These are phyloP conservation scores for Diabrotica virgifera DNA, from an alignment of 1,140 invertebrate genomes.

Conservation along the genomic window DNA sequence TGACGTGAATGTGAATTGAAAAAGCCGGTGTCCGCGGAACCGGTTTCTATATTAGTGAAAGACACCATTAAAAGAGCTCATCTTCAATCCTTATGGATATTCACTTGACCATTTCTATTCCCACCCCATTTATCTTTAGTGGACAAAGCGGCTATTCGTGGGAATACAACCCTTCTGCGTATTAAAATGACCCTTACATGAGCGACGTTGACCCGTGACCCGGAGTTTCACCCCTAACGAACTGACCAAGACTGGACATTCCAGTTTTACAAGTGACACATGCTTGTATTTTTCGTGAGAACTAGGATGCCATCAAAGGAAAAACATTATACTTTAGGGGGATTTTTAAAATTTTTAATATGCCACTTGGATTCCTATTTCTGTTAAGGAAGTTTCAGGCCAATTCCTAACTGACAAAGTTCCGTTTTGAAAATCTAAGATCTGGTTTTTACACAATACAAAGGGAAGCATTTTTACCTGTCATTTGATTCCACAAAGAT, in stretches of 20 bases:
- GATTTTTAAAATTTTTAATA: slow-evolving; percentile 12
- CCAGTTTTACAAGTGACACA: slow-evolving; percentile 39
- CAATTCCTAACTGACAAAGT: neutral
- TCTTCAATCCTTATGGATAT: slow-evolving; percentile 32
- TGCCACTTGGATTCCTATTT: neutral
- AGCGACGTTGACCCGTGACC: slow-evolving; percentile 37
- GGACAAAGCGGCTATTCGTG: slow-evolving; percentile 35
- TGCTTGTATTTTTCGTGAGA: slow-evolving; percentile 34
- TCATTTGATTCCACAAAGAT: too few relatives aligned
- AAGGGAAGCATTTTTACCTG: too few relatives aligned
- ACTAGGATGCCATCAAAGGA: slow-evolving; percentile 30
- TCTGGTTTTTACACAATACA: slow-evolving; percentile 1
- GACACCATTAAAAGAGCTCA: slow-evolving; percentile 18
- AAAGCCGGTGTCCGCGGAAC: slow-evolving; percentile 22
- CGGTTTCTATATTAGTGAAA: slow-evolving; percentile 19
- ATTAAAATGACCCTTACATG: slow-evolving; percentile 38
- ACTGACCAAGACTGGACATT: slow-evolving; percentile 42
- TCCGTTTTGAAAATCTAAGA: neutral
- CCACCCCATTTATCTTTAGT: slow-evolving; percentile 37
- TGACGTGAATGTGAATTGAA: slow-evolving; percentile 13
- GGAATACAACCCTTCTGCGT: slow-evolving; percentile 32
- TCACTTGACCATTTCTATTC: slow-evolving; percentile 39
- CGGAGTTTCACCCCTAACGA: slow-evolving; percentile 33
- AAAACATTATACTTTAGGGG: slow-evolving; percentile 6
- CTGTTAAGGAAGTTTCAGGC: slow-evolving; percentile 8